phyloP scores from a whole-genome alignment of 2,888 invertebrate species.

The Coenonympha arcania region DNA sequence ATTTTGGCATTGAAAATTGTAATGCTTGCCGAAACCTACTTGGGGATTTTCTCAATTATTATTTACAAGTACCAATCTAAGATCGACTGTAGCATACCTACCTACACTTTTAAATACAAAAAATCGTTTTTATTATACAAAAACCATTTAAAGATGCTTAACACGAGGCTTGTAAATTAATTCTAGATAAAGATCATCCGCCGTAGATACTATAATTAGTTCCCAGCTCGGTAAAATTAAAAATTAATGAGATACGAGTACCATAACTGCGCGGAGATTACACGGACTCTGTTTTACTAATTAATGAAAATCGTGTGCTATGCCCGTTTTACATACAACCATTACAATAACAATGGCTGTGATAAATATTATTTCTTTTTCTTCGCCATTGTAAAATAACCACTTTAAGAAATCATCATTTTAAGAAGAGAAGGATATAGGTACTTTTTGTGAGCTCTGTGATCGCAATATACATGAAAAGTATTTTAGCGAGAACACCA shows the following conservation, averaged over 20 bases:
- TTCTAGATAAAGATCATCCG: slow-evolving; percentile 54
- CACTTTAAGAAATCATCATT: no score
- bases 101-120: no score
- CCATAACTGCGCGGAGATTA: slow-evolving; percentile 53
- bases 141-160: slow-evolving; percentile 33
- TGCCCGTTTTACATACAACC: slow-evolving; percentile 14
- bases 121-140: slow-evolving; percentile 6
- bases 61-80: no score
- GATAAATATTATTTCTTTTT: background rate
- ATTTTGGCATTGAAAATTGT: no score
- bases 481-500: no score
- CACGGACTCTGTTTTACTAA: slow-evolving; percentile 38
- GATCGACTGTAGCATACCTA: no score
- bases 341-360: slow-evolving; percentile 10
- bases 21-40: no score
- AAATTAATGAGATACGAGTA: slow-evolving; percentile 53
- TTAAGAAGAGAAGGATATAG: no score
- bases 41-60: no score
- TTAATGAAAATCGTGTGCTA: slow-evolving; percentile 32
- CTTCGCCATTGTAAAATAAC: background rate
- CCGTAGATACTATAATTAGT: slow-evolving; percentile 57
- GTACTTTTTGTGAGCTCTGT: no score
- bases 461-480: no score
- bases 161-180: slow-evolving; percentile 39
- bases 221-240: slow-evolving; percentile 44